Evolutionary conservation across 2,113 vertebrate genomes (phyloP), one percentile per base, ranked within the genome.

Genomic region (Mobula hypostoma): DNA sequence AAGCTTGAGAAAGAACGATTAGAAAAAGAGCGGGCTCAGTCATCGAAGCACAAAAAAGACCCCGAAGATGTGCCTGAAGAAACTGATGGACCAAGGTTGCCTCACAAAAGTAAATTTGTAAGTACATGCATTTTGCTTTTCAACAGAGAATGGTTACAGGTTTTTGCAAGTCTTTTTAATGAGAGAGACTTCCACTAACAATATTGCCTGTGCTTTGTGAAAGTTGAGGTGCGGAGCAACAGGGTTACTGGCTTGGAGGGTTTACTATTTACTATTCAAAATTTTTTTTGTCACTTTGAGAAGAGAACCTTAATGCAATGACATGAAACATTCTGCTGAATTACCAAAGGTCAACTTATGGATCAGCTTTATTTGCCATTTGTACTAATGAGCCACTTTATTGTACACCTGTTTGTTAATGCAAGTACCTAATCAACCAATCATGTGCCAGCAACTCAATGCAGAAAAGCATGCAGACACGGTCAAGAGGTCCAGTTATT

Each of bases 71-170:
- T 96, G 56, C 94, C 96, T 48, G 98, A 98, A 83, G 98, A 98
- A 95, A 98, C 96, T 27, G 98, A 98, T 95, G 98, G 97, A 36
- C 98, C 98, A 94, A 97, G 97, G 56, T 95, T 99, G 94, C 99
- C 99, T 93, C 98, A 98, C 95, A 99, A 98, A 96, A 99, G 99
- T 95, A 99, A 99, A 98, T 99, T 99, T 98, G 99, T 99, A 97
- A 98, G 99, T 96, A 95, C 80, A 94, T 80, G 94, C 76, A 61
- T 9, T 63, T 63, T 56, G 21, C 24, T 32, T 32, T 66, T 17
- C 29, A 68, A 32, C 15, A 63, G 29, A 19, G 29, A 93, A 76
- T 72, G 9, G 27, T 90, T n/a, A 68, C 87, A 66, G 61, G 7
- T 36, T 27, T 70, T 48, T 24, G 48, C 40, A 21, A 93, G 48